phyloP scores from a whole-genome alignment of 2,888 invertebrate genomes.

The Troides oblongomaculatus region DNA sequence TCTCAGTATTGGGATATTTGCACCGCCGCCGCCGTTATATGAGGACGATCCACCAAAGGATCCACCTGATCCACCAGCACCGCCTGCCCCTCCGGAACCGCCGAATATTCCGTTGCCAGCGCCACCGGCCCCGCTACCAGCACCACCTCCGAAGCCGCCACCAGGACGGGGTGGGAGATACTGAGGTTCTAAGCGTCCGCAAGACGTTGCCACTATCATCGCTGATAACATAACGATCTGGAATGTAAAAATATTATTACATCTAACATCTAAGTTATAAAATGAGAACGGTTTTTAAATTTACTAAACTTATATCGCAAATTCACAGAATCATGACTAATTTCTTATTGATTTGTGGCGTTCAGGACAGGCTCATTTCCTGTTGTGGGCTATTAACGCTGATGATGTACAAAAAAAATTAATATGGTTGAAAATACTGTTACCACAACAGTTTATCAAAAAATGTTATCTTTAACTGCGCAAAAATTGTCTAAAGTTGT shows the following conservation, averaged over 20 bases:
- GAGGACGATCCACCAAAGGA: slow-evolving; percentile 37
- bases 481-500: not conserved
- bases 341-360: too few relatives aligned
- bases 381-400: too few relatives aligned
- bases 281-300: not conserved
- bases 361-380: too few relatives aligned
- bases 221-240: slow-evolving; percentile 48
- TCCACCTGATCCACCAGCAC: slow-evolving; percentile 35
- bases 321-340: not conserved
- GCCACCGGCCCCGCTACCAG: slow-evolving; percentile 37
- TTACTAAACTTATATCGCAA: not conserved
- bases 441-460: not conserved
- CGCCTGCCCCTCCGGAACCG: slow-evolving; percentile 47
- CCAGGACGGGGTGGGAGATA: slow-evolving; percentile 54
- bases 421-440: not conserved
- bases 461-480: not conserved
- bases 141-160: slow-evolving; percentile 39
- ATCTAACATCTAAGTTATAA: not conserved
- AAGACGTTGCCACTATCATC: slow-evolving; percentile 55
- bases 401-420: too few relatives aligned
- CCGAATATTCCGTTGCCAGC: slow-evolving; percentile 39
- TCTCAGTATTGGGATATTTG: slow-evolving; percentile 78
- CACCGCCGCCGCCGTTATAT: slow-evolving; percentile 43
- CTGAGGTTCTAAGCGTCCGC: slow-evolving; percentile 60
- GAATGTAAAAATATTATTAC: slow-evolving; percentile 1